Base-by-base conservation (phyloP, 2,113 vertebrate genomes). In the Cromileptes altivelis region DNA sequence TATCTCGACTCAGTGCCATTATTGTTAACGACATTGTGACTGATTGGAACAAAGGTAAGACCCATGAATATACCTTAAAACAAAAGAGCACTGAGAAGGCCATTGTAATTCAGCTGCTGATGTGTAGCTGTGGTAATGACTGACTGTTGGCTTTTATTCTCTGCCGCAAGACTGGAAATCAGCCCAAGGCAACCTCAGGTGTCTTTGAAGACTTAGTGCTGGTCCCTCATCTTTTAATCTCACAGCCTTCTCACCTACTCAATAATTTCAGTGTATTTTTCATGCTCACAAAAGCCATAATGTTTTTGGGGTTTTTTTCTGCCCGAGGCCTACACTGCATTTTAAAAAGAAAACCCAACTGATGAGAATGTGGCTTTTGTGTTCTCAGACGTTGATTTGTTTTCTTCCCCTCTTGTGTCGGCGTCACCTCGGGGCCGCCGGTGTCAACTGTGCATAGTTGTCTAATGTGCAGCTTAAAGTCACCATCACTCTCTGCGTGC, bases 141-240 rank as follows among this genome's bases (percentile, higher is more conserved):
- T 81, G 82, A 68, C 67, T 78, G 79, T 78, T 74, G 73, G 40
- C 56, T 78, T 80, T 67, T 68, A 69, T 61, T 80, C 65, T 71
- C 72, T 86, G 80, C 55, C 49, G 64, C 53, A 67, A 82, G 74
- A 65, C 75, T 79, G 33, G 42, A 82, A 88, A 86, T 85, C 40
- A 83, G 85, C 85, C 89, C 72, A 82, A 83, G 90, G 91, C 82
- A 75, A 83, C 62, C 37, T 78, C 67, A 17, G 73, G 70, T 91
- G 78, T 80, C 78, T 90, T 88, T 91, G 88, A 90, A 89, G 86
- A 82, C 81, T 77, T 18, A 42, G 70, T 49, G 63, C 80, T 78
- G 74, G 67, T 81, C 85, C 81, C 83, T 86, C 87, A 84, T 89
- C 87, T 88, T 91, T 88, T 89, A 88, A 89, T 87, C 86, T 87